Evolutionary conservation across 1,140 invertebrate genomes (phyloP), one percentile per base, ranked within the genome.

Genomic region (Drosophila bifasciata): DNA sequence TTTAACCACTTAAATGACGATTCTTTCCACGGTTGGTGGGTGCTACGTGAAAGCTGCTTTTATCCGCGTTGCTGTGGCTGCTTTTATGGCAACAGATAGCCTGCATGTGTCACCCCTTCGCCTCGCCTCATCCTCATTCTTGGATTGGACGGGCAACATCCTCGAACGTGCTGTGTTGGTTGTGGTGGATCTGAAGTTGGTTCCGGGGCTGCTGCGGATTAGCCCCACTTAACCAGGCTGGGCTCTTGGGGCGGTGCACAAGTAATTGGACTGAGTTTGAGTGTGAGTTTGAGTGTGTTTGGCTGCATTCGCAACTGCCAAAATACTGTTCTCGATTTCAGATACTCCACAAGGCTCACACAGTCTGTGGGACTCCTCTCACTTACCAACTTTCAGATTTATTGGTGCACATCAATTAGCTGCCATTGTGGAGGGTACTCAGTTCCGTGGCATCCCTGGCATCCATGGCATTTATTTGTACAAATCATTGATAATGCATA

Each of bases 71-170:
- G 61, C 76, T 75, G 73, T 81, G 66, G 73, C 73, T 86, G 81
- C 81, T 85, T 85, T 86, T 85, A 86, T 86, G 78, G 73, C 81
- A 77, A 64, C 81, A 80, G 80, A 85, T 85, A 85, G 72, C 73
- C 83, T 52, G 59, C 52, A 83, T 74, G 79, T 83, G 79, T 83
- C 78, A 81, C 76, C 78, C 50, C 52, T 43, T 36, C 8, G 52
- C 52, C 19, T 0, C 19, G 4, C 32, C 11, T 36, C 32, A 36
- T 13, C 3, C 11, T 36, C 32, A 13, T 36, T 36, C 32, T 36
- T 3, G 32, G 32, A 13, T 3, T 11, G 32, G 11, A 36, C 32
- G 32, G 8, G 28, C 32, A 11, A 36, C 32, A 36, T 36, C 32
- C 32, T 36, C 32, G 32, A 36, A 36, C 32, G 32, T 36, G 19